phyloP scores from a whole-genome alignment of 2,888 invertebrate species.

The Tenthredo livida region DNA sequence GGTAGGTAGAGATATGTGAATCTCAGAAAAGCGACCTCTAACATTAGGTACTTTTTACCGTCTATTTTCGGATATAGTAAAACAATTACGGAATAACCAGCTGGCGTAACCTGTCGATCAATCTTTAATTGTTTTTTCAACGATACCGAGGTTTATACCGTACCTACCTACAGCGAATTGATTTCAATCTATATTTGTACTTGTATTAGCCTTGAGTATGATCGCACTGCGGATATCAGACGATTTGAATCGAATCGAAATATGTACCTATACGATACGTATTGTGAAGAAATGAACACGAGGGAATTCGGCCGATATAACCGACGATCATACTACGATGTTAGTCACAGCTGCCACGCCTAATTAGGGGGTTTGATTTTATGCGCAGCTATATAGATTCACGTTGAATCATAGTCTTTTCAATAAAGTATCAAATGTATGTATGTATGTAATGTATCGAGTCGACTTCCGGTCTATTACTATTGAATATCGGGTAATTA shows the following conservation, averaged over 20 bases:
- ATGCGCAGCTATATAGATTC: background rate
- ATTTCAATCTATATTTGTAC: background rate
- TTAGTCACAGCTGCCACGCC: background rate
- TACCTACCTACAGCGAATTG: background rate
- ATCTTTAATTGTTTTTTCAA: constrained; percentile 18
- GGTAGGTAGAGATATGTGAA: background rate
- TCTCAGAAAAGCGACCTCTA: background rate
- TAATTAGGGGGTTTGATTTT: background rate
- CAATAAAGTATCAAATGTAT: constrained; percentile 4
- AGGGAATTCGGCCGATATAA: background rate
- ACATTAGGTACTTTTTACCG: background rate
- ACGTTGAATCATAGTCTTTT: background rate
- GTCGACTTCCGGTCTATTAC: constrained; percentile 4
- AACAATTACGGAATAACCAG: background rate
- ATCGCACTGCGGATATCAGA: background rate
- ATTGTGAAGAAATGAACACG: background rate
- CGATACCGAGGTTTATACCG: background rate
- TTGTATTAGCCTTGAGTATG: background rate
- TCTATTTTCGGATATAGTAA: background rate
- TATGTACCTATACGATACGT: background rate
- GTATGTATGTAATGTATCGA: background rate
- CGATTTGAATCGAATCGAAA: background rate
- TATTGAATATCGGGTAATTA: background rate
- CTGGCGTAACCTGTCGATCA: constrained; percentile 25
- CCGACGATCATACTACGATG: background rate